These are phyloP conservation scores for Procambarus clarkii DNA, from an alignment of 1,140 invertebrate genomes.

Conservation along the genomic window DNA sequence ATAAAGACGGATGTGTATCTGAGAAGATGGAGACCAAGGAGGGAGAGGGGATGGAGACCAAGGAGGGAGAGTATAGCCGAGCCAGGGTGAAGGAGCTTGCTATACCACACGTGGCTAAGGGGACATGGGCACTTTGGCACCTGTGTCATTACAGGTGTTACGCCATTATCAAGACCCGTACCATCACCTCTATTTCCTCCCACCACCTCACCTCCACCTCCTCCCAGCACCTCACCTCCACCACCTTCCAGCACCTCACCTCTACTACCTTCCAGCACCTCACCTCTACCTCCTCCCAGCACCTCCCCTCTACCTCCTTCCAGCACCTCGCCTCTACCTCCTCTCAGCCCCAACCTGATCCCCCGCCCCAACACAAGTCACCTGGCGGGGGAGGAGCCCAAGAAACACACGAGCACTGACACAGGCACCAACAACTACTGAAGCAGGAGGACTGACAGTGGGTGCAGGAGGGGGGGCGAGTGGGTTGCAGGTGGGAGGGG, in stretches of 20 bases:
- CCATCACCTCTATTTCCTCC: not conserved
- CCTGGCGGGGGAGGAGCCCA: not conserved
- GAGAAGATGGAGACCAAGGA: no score
- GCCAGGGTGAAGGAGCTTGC: no score
- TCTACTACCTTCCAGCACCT: not conserved
- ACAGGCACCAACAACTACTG: not conserved
- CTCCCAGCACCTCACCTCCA: not conserved
- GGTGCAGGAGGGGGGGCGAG: not conserved
- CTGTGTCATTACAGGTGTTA: conserved; percentile 36
- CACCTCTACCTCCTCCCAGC: not conserved
- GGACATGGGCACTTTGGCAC: not conserved
- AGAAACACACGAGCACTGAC: not conserved
- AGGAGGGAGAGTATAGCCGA: no score
- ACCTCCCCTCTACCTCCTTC: no score
- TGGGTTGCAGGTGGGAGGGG: not conserved
- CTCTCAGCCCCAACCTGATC: no score
- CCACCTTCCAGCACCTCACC: not conserved
- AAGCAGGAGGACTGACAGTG: not conserved
- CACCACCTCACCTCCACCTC: not conserved
- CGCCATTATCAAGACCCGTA: not conserved
- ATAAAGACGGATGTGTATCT: no score
- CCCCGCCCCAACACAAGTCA: no score
- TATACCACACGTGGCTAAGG: not conserved
- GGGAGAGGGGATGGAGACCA: no score
- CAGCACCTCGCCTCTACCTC: no score